Base-by-base conservation (phyloP, 2,113 vertebrate genomes). In the Thinocorus orbignyianus region DNA sequence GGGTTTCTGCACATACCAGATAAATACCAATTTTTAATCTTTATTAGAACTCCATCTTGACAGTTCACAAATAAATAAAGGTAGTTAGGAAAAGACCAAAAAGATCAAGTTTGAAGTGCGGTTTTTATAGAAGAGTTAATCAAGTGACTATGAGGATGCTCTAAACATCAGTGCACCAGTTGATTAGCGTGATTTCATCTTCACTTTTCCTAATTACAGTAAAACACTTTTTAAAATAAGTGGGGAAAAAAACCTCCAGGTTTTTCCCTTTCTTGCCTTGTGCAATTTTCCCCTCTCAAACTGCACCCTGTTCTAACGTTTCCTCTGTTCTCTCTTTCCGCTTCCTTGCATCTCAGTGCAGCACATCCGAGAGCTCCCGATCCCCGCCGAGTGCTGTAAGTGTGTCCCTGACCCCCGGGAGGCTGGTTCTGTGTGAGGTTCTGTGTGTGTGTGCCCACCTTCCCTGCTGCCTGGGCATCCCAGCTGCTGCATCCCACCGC, bases 351-450 rank as follows among this genome's bases (percentile, higher is more conserved):
- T 94, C 83, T 95, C 90, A 98, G 98, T 95, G 96, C 92, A 93
- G 88, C 95, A 72, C 96, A 88, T 68, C 98, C 95, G 97, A 98
- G 88, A 87, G 70, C 87, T 30, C 69, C 97, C 94, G 98, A 98
- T 62, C 94, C 98, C 87, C 97, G 94, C 39, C 81, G 16, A 87
- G 97, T 98, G 86, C 93, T 98, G 98, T 99, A 98, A 98, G 98
- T 98, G 93, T 92, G 48, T 54, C 28, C 28, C 18, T 17, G 81
- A 91, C 51, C 51, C 26, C 51, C 51, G 13, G 25, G 51, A 10
- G 15, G 26, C 51, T 52, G 51, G 51, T 26, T 52, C 81, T 82
- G 41, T 31, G 3, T 20, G 3, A 42, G 44, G 6, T 31, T 15
- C 8, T 0, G 0, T 37, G 74, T 0, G 0, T 37, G 74, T 72